phyloP scores from a whole-genome alignment of 2,113 vertebrate genomes.

The Vidua macroura region DNA sequence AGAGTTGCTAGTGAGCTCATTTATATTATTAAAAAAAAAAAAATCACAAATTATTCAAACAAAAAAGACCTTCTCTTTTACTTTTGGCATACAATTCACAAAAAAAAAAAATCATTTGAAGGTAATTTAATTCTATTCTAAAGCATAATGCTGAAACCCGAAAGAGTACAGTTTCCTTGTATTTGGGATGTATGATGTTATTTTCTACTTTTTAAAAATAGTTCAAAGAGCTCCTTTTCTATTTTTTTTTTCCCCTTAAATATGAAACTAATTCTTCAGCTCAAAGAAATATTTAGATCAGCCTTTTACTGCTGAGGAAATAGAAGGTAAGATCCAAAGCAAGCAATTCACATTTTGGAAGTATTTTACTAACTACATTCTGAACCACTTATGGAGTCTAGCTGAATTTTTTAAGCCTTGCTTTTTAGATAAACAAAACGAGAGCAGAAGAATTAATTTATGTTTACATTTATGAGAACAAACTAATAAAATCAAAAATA shows the following conservation, averaged over 20 bases:
- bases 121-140: slow-evolving; percentile 20
- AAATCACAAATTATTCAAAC: not conserved
- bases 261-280: not conserved
- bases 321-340: slow-evolving; percentile 5
- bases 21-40: not conserved
- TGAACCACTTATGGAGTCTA: slow-evolving; percentile 7
- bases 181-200: not conserved
- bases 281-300: slow-evolving; percentile 16
- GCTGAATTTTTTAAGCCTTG: not conserved
- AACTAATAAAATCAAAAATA: not conserved
- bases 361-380: slow-evolving; percentile 38
- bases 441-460: not conserved
- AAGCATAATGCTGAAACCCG: slow-evolving; percentile 13
- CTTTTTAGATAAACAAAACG: slow-evolving; percentile 12
- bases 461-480: not conserved
- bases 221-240: not conserved
- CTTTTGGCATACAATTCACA: not conserved
- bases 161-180: not conserved
- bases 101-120: not conserved
- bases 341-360: slow-evolving; percentile 55
- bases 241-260: not conserved
- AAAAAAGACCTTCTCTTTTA: not conserved
- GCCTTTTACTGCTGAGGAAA: slow-evolving; percentile 22
- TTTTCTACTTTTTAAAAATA: not conserved
- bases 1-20: slow-evolving; percentile 38